A percentile compares a stretch with the other conserved stretches of the same genome.
Evolutionary conservation across 2,113 vertebrate species (phyloP).

Genomic region (Numida meleagris): DNA sequence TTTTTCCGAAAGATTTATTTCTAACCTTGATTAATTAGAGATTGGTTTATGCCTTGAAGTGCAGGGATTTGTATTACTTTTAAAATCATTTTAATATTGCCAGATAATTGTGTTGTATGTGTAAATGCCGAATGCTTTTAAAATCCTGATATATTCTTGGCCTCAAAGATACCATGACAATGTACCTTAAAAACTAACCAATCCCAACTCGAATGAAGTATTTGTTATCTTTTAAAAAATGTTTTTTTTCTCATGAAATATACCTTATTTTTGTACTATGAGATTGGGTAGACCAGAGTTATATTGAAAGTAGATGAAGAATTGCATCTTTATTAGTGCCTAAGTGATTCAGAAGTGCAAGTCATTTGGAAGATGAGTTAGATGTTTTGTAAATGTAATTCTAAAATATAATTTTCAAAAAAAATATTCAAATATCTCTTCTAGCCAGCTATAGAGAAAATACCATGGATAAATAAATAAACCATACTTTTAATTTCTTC

Average conservation of each 20-base stretch:
- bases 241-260: neutral
- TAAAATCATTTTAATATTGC: neutral
- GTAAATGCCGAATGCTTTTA: neutral
- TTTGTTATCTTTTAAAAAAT: neutral
- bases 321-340: neutral
- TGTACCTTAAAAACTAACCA: neutral
- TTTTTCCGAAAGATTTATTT: neutral
- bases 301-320: neutral
- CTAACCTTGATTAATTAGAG: constrained; percentile 17
- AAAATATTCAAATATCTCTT: neutral
- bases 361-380: neutral
- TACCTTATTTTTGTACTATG: neutral
- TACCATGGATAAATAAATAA: neutral
- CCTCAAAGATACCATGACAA: neutral
- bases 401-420: neutral
- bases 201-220: neutral
- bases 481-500: neutral
- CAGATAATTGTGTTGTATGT: neutral
- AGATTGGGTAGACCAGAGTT: neutral
- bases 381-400: neutral
- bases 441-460: neutral
- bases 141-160: neutral
- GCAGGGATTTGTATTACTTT: neutral
- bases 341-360: neutral
- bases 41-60: neutral